These are phyloP conservation scores for Rhipidura dahli DNA, from an alignment of 2,113 vertebrate species.

Conservation along the genomic window DNA sequence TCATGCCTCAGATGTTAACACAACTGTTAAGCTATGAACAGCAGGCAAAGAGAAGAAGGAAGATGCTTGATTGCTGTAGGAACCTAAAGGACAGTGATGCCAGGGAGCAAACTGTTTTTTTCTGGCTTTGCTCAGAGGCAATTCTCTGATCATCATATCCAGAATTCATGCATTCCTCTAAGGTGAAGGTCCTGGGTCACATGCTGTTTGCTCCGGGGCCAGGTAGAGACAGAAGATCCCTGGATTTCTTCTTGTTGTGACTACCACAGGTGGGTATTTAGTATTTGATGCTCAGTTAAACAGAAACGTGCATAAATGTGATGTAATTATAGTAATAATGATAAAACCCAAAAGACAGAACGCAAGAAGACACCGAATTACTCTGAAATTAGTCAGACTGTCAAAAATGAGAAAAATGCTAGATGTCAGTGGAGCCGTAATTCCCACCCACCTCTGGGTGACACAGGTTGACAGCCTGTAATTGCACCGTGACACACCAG, in stretches of 20 bases:
- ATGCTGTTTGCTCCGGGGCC: background rate
- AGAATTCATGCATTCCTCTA: background rate
- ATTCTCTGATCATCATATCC: background rate
- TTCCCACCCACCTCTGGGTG: background rate
- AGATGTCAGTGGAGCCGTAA: background rate
- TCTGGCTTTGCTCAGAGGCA: background rate
- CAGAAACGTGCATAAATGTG: background rate
- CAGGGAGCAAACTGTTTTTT: background rate
- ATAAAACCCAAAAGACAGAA: background rate
- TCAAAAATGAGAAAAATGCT: conserved; percentile 45
- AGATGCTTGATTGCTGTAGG: background rate
- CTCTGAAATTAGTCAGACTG: conserved; percentile 19
- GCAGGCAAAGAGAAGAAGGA: background rate
- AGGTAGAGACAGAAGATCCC: background rate
- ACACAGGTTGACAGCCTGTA: background rate
- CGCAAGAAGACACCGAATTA: background rate
- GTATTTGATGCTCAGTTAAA: background rate
- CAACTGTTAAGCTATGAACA: background rate
- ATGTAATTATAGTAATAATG: conserved; percentile 23
- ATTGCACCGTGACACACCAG: background rate
- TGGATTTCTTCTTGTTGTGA: background rate
- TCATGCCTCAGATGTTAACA: background rate
- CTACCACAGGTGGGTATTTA: background rate
- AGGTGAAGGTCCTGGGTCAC: background rate
- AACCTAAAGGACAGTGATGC: background rate